Conservation (phyloP, 2,797 vertebrate genomes). For the Danio jaintianensis region DNA sequence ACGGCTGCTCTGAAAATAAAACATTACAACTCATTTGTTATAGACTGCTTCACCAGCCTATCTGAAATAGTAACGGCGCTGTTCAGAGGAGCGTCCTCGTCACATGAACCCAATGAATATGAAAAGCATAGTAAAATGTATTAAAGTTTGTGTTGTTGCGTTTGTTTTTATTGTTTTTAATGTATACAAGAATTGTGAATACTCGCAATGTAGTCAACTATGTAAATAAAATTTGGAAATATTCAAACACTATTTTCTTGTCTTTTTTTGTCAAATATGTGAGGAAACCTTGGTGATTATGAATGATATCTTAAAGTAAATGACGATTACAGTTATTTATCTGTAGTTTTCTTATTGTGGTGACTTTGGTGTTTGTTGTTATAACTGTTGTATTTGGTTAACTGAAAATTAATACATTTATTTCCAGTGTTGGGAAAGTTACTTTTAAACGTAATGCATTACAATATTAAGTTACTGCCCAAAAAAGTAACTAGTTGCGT, state of each 20-base stretch:
- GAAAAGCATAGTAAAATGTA: neutral
- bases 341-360: too few species aligned
- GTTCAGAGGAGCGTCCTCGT: neutral
- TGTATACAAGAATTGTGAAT: neutral
- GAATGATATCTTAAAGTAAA: neutral
- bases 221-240: constrained; percentile 33
- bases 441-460: too few species aligned
- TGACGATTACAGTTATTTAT: too few species aligned
- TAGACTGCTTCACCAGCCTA: neutral
- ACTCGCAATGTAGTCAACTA: neutral
- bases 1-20: constrained; percentile 76
- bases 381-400: too few species aligned
- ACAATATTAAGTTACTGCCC: too few species aligned
- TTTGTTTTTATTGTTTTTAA: constrained; percentile 24
- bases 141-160: constrained; percentile 11
- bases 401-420: too few species aligned
- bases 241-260: neutral
- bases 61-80: neutral
- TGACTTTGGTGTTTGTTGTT: too few species aligned
- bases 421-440: too few species aligned
- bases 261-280: neutral
- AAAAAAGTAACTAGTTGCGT: too few species aligned
- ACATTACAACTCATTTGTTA: neutral
- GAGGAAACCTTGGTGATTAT: neutral
- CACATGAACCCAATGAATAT: neutral